Conservation (phyloP, 2,113 vertebrate genomes). For the Phylloscopus whistleri region DNA sequence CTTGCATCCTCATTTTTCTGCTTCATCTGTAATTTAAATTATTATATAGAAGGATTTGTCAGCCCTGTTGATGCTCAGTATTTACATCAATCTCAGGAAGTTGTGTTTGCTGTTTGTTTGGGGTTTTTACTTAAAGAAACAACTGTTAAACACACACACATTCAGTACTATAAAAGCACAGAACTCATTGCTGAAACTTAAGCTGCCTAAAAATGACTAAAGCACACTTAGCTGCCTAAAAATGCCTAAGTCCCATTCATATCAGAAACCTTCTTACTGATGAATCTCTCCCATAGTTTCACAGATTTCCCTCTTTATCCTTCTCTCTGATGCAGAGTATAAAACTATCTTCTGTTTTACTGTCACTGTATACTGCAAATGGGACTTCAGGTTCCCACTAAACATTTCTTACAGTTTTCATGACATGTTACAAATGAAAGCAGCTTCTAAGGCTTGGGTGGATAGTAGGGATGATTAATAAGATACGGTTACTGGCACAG, state of each 20-base stretch:
- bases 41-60: not conserved
- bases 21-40: conserved; percentile 11
- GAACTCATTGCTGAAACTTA: not conserved
- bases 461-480: not conserved
- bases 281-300: not conserved
- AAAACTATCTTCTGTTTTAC: not conserved
- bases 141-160: not conserved
- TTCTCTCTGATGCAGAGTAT: not conserved
- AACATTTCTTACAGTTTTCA: not conserved
- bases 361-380: not conserved
- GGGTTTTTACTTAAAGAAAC: not conserved
- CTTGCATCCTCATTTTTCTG: not conserved
- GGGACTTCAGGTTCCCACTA: not conserved
- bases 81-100: not conserved
- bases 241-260: not conserved
- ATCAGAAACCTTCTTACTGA: not conserved
- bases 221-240: not conserved
- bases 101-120: not conserved
- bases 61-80: not conserved
- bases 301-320: not conserved
- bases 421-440: not conserved
- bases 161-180: not conserved
- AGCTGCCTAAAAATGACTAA: not conserved
- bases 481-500: not conserved
- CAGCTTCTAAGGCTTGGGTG: not conserved